Evolutionary conservation across 2,113 vertebrate species (phyloP).

Genomic region (Phrynosoma blainvillii): DNA sequence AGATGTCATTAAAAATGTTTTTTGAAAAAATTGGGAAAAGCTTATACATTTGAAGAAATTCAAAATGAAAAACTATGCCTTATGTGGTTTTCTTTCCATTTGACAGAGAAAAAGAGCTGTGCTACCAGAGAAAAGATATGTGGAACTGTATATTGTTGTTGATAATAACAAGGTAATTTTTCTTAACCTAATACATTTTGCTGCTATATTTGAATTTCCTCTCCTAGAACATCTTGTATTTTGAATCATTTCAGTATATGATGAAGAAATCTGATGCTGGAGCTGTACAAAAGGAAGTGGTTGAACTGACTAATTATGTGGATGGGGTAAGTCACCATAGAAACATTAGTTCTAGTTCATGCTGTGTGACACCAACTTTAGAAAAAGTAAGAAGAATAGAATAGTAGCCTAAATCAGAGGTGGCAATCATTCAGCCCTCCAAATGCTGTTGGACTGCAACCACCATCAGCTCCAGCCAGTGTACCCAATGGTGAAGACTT

Average conservation of each 20-base stretch:
- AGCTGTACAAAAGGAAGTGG: constrained; percentile 77
- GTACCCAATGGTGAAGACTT: no score
- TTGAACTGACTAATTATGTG: constrained; percentile 83
- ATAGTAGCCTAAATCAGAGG: not conserved
- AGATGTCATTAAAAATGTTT: not conserved
- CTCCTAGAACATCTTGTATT: constrained; percentile 23
- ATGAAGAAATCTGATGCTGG: constrained; percentile 66
- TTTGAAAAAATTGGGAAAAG: not conserved
- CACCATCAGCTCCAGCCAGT: not conserved
- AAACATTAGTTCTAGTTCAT: constrained; percentile 8
- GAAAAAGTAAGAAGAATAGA: constrained; percentile 3
- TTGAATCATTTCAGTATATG: constrained; percentile 75
- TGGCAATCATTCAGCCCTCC: not conserved
- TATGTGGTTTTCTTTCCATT: constrained; percentile 24
- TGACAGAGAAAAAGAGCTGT: constrained; percentile 79
- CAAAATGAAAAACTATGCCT: not conserved
- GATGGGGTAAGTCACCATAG: constrained; percentile 80
- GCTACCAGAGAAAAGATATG: constrained; percentile 81
- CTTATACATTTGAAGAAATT: not conserved
- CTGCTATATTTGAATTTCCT: not conserved
- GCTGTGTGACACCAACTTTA: not conserved
- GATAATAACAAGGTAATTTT: constrained; percentile 83
- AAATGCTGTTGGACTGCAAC: not conserved
- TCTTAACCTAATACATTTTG: not conserved
- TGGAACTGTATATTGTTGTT: constrained; percentile 86